Base-by-base conservation (phyloP, 2,888 invertebrate species). In the Sturmia bella region DNA sequence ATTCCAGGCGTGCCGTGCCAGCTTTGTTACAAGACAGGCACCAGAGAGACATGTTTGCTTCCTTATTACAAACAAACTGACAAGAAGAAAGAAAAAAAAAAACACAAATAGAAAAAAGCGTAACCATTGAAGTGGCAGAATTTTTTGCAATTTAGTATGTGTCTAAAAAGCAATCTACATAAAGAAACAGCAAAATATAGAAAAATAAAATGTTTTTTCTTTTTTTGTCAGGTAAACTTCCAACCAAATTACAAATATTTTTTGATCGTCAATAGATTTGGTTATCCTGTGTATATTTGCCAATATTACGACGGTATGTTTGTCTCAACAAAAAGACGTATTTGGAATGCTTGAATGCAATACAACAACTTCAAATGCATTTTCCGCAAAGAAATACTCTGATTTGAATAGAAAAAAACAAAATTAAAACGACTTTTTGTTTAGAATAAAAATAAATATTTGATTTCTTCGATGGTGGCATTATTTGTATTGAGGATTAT, bases 231-330 rank as follows among this genome's bases (percentile, higher is more conserved):
- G 86, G 88, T 88, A 86, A 84, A 86, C 86, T 86, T 84, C 85
- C 87, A 70, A 89, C 89, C 89, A 87, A 88, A 87, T 88, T 87
- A 85, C 88, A 89, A 89, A 89, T 89, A 89, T 89, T 89, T 88
- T 59, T 52, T 27, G 37, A 43, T 24, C n/a, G 54, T 73, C 69
- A 45, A 69, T 69, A 43, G 37, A 69, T 45, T 85, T 63, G 78
- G 66, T 70, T 50, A 76, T 27, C 17, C 45, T 56, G 11, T 50
- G 43, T 64, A 68, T 83, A 59, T 69, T 81, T 83, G 80, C 68
- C 54, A 74, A 74, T 66, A 72, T 19, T 41, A 43, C 39, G 17
- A 13, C 39, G 17, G 15, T 69, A 59, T 68, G 17, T 63, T 63
- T 77, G 48, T 45, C 45, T 50, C 27, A 75, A 52, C 41, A 24